These are phyloP conservation scores for Nerophis ophidion DNA, from an alignment of 2,113 vertebrate species.

Conservation along the genomic window DNA sequence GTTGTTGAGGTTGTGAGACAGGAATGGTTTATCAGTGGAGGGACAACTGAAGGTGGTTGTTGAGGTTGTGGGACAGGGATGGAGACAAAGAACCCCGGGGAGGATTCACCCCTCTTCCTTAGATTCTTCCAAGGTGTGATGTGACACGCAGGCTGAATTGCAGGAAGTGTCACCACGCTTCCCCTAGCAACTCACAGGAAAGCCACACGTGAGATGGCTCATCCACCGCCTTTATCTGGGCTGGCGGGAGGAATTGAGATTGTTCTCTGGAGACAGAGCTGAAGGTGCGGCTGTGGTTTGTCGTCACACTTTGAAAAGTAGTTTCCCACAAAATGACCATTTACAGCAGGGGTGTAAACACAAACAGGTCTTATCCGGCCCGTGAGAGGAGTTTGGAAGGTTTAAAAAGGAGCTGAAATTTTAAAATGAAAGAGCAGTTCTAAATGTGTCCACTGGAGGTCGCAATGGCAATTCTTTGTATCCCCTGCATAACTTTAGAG, in stretches of 20 bases:
- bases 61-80: conserved; percentile 6
- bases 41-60: no score
- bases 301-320: background rate
- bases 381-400: no score
- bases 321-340: background rate
- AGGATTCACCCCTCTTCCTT: conserved; percentile 48
- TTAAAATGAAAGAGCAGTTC: no score
- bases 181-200: conserved; percentile 52
- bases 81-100: conserved; percentile 24
- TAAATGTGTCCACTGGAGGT: no score
- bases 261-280: conserved; percentile 23
- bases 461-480: no score
- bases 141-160: conserved; percentile 60
- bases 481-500: no score
- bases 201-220: conserved; percentile 19
- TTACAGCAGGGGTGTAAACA: no score
- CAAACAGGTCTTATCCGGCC: no score
- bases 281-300: conserved; percentile 20
- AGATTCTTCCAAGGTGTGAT: conserved; percentile 46
- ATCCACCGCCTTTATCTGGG: conserved; percentile 25
- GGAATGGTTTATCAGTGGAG: no score
- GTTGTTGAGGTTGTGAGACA: no score
- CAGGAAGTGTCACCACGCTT: conserved; percentile 63
- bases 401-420: no score
- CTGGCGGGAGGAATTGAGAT: conserved; percentile 23